These are phyloP conservation scores for Sericinus montela DNA, from an alignment of 2,888 invertebrate genomes.

Conservation along the genomic window DNA sequence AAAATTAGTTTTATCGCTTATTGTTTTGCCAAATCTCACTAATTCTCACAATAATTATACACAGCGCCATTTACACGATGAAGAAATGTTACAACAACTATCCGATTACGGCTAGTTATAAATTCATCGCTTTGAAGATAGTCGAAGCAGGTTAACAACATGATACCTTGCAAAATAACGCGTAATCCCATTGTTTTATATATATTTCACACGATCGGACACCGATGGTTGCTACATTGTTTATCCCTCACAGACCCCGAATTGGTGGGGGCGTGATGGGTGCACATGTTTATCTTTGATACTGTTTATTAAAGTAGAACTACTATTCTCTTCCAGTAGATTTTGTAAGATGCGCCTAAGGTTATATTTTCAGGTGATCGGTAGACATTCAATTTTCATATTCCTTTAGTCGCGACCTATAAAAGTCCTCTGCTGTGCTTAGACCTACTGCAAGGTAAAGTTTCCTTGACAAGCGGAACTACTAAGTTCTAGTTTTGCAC, in stretches of 20 bases:
- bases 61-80: slow-evolving; percentile 5
- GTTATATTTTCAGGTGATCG: too few species aligned
- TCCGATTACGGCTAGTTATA: slow-evolving; percentile 5
- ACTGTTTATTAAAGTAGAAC: background rate
- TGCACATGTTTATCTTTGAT: background rate
- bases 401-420: too few species aligned
- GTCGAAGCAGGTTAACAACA: slow-evolving; percentile 9
- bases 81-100: slow-evolving; percentile 1
- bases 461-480: too few species aligned
- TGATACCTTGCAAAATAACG: slow-evolving; percentile 21
- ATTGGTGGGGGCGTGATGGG: background rate
- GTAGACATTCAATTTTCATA: too few species aligned
- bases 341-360: too few species aligned
- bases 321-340: too few species aligned
- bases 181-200: slow-evolving; percentile 19
- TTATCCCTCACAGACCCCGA: slow-evolving; percentile 3
- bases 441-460: too few species aligned
- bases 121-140: slow-evolving; percentile 1
- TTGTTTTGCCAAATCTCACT: too few species aligned
- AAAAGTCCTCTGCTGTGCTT: too few species aligned
- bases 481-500: too few species aligned
- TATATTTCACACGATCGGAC: slow-evolving; percentile 17
- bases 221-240: slow-evolving; percentile 13
- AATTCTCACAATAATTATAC: slow-evolving; percentile 16
- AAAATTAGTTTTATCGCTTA: too few species aligned